Percentiles rank a stretch among this genome's conserved stretches.
phyloP scores from a whole-genome alignment of 2,113 vertebrate genomes.

The Lycocorax pyrrhopterus region DNA sequence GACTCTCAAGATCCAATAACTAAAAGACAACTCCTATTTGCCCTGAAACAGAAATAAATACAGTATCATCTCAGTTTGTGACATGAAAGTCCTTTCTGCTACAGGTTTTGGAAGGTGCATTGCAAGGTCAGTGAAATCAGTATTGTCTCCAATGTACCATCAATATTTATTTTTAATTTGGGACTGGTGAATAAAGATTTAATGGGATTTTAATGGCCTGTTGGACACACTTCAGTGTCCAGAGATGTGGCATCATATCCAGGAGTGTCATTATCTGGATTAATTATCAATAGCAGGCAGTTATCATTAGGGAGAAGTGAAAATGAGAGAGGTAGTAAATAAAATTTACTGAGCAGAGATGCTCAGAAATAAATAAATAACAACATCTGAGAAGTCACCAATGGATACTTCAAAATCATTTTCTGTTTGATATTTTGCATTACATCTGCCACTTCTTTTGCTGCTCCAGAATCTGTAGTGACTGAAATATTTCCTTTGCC shows the following conservation, averaged over 20 bases:
- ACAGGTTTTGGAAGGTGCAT: slow-evolving; percentile 19
- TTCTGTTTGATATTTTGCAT: background rate
- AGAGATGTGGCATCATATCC: slow-evolving; percentile 69
- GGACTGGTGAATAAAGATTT: slow-evolving; percentile 72
- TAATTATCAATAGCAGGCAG: slow-evolving; percentile 72
- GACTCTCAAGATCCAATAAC: background rate
- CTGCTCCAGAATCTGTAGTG: background rate
- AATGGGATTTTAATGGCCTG: slow-evolving; percentile 76
- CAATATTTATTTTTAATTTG: slow-evolving; percentile 73
- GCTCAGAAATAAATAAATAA: slow-evolving; percentile 15
- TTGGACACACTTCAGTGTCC: slow-evolving; percentile 77
- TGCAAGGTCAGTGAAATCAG: slow-evolving; percentile 69
- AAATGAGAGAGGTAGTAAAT: slow-evolving; percentile 57
- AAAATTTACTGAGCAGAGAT: slow-evolving; percentile 48
- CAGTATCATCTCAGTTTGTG: background rate
- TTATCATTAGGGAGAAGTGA: slow-evolving; percentile 63
- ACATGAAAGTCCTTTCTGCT: background rate
- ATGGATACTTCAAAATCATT: background rate
- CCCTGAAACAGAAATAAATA: background rate
- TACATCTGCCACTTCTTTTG: background rate
- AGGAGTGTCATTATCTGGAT: slow-evolving; percentile 73
- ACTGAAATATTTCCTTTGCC: background rate
- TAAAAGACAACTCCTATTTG: background rate
- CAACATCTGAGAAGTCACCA: background rate
- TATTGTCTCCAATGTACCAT: slow-evolving; percentile 61